Evolutionary conservation across 2,797 vertebrate genomes (phyloP).

Genomic region (Corythornis leucogaster): DNA sequence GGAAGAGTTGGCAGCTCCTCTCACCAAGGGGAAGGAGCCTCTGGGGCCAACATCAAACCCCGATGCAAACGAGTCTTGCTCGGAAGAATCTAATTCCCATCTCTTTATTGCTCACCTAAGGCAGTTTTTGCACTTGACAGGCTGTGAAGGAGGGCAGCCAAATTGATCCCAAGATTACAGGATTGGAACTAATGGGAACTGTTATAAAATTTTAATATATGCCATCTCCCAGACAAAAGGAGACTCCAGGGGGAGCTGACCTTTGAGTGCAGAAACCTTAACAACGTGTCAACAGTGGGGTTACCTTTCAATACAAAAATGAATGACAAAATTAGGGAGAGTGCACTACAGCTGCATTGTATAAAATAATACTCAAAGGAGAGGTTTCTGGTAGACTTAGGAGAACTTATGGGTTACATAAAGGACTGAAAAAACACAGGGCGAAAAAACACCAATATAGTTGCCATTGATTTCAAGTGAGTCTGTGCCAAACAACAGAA

Average conservation of each 20-base stretch:
- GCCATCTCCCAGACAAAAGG: conserved; percentile 50
- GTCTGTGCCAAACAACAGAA: conserved; percentile 8
- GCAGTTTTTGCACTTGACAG: background rate
- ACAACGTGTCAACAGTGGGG: background rate
- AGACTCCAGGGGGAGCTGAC: conserved; percentile 25
- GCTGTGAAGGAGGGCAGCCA: conserved; percentile 5
- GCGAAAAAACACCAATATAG: background rate
- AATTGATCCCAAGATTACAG: conserved; percentile 6
- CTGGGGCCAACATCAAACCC: background rate
- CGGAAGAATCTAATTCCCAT: conserved; percentile 22
- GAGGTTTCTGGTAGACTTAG: background rate
- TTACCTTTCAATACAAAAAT: background rate
- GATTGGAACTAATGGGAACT: background rate
- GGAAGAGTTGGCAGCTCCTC: background rate
- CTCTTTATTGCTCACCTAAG: conserved; percentile 18
- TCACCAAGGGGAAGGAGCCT: background rate
- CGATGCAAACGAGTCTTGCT: background rate
- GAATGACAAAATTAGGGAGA: conserved; percentile 19
- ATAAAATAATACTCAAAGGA: background rate
- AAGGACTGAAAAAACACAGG: background rate
- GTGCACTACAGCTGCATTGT: background rate
- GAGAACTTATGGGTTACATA: background rate
- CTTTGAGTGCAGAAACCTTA: conserved; percentile 17
- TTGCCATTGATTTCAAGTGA: conserved; percentile 10
- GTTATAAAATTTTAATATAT: conserved; percentile 60